phyloP scores from a whole-genome alignment of 1,140 invertebrate species.

The Ylistrum balloti region DNA sequence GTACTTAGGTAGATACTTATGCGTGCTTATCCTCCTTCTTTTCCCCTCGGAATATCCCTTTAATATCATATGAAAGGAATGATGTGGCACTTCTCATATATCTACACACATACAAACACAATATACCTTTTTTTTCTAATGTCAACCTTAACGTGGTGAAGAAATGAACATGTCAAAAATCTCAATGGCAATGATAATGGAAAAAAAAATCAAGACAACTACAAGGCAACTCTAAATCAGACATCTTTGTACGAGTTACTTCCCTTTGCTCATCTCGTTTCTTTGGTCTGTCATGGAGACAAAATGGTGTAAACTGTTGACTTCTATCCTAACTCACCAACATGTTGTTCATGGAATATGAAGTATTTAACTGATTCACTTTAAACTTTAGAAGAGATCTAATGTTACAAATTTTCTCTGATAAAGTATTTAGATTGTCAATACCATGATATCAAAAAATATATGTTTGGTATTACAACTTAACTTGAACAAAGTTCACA shows the following conservation, averaged over 20 bases:
- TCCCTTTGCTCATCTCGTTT: too few species aligned
- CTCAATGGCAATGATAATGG: neutral
- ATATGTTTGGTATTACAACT: neutral
- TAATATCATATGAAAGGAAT: too few species aligned
- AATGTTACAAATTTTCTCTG: neutral
- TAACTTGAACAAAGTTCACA: neutral
- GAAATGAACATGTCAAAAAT: neutral
- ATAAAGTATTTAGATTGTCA: neutral
- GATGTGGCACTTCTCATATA: neutral
- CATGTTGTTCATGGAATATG: too few species aligned
- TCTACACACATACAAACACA: neutral
- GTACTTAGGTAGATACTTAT: too few species aligned
- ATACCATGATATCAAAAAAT: neutral
- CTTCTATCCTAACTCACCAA: too few species aligned
- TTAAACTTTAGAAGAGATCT: too few species aligned
- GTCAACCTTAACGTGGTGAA: neutral
- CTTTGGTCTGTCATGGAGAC: neutral
- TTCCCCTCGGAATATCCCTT: too few species aligned
- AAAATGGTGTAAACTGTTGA: too few species aligned
- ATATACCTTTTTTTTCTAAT: neutral
- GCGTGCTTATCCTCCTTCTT: too few species aligned
- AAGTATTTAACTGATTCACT: too few species aligned
- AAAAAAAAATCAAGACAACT: neutral
- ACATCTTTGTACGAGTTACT: neutral
- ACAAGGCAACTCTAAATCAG: neutral